Base-by-base conservation (phyloP, 2,888 invertebrate species). In the Drosophila mulleri region DNA sequence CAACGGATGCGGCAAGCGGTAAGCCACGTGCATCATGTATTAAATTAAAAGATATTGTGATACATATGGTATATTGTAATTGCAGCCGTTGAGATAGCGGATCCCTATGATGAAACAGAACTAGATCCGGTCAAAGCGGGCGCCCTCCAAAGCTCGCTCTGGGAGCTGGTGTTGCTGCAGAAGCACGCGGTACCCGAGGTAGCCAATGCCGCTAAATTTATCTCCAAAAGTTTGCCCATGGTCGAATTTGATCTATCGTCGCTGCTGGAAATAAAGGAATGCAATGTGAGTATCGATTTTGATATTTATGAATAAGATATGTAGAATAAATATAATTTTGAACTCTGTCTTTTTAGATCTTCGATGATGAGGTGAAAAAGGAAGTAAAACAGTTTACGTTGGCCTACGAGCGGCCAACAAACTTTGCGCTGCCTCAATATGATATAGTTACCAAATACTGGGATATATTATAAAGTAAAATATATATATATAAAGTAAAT, bases 31-130 rank as follows among this genome's bases (percentile, higher is more conserved):
- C 16, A 2, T 16, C n/a, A 32, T 9, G 1, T 12, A 23, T 26
- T 37, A 0, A n/a, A 48, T 41, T 47, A 23, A 45, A 18, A 56
- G 79, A 2, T n/a, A 48, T 39, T n/a, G 0, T 16, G 2, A 14
- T 16, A 37, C 16, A 16, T 37, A 6, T 39, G 7, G 4, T 47
- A 3, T 23, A 6, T 78, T 48, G 91, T 79, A 82, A 84, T 57
- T 70, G 83, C 5, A 83, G 73, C 50, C 23, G 59, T 69, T 7
- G 76, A 78, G 3, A 35, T 81, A 20, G 12, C 50, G 6, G 99
- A 99, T 94, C 98, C 98, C 0, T 99, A 96, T 93, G 94, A 96
- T 74, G 96, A 96, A 94, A 95, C 96, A 69, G 98, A 98, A 93
- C 93, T 95, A 7, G 96, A 97, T 91, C 97, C 98, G 0, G 92